These are phyloP conservation scores for Cyclargus thomasi DNA, from an alignment of 1,140 invertebrate species.

Conservation along the genomic window DNA sequence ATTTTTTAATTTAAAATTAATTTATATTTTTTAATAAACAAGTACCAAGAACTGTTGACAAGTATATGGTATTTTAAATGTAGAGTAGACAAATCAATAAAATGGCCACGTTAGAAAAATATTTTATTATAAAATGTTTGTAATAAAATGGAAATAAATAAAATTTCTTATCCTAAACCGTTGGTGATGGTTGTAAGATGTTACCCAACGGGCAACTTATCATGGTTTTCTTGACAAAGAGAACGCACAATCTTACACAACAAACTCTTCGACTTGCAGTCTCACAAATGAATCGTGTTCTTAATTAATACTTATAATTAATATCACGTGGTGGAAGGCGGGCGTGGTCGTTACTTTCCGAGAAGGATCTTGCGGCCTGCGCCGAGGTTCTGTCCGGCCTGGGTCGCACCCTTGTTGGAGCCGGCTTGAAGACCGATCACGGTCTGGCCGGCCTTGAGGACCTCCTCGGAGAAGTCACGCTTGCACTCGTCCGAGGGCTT, in stretches of 20 bases:
- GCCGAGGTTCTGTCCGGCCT: slow-evolving; percentile 94
- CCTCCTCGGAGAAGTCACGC: slow-evolving; percentile 93
- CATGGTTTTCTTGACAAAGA: slow-evolving; percentile 37
- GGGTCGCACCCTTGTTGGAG: slow-evolving; percentile 95
- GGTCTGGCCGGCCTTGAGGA: slow-evolving; percentile 90
- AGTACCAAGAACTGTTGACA: too few species aligned
- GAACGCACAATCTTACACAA: slow-evolving; percentile 41
- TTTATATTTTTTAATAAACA: too few species aligned
- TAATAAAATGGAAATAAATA: slow-evolving; percentile 69
- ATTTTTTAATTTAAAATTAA: too few species aligned
- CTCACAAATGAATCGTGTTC: slow-evolving; percentile 52
- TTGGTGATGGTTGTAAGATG: slow-evolving; percentile 49
- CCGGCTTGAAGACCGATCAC: slow-evolving; percentile 96
- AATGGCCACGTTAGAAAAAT: slow-evolving; percentile 29
- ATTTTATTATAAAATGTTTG: slow-evolving; percentile 61
- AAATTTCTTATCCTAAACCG: slow-evolving; percentile 61
- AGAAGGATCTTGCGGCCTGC: slow-evolving; percentile 92
- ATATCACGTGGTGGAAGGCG: slow-evolving; percentile 56
- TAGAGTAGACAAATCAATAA: slow-evolving; percentile 10
- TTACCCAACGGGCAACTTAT: slow-evolving; percentile 37
- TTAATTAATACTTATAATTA: slow-evolving; percentile 63
- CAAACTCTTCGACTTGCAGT: slow-evolving; percentile 44
- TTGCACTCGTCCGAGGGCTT: slow-evolving; percentile 94
- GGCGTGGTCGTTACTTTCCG: slow-evolving; percentile 81
- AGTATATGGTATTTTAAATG: too few species aligned